A percentile compares a stretch with the other conserved stretches of the same genome.
Evolutionary conservation across 92 coral and sea anemone genomes (phyloP).

Genomic region (Zoanthus sociatus): DNA sequence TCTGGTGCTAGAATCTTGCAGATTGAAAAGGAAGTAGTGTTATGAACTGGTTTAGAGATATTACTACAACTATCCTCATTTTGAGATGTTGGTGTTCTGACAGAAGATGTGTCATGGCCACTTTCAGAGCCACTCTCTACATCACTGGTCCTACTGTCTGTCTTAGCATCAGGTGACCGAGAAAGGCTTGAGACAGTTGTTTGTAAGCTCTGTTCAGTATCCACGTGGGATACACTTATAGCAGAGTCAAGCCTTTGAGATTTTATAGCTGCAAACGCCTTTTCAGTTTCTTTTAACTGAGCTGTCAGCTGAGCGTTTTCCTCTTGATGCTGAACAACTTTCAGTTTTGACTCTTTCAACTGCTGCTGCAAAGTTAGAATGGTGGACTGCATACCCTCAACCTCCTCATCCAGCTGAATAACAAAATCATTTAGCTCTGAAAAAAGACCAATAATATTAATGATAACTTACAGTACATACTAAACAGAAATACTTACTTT

Average conservation of each 20-base stretch:
- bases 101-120: conserved; percentile 15
- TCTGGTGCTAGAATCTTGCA: conserved; percentile 79
- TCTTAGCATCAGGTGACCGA: conserved; percentile 21
- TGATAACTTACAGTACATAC: neutral
- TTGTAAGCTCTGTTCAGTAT: conserved; percentile 50
- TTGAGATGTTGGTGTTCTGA: conserved; percentile 19
- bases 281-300: conserved; percentile 64
- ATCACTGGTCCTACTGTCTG: conserved; percentile 28
- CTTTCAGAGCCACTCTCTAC: conserved; percentile 41
- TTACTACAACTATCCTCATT: conserved; percentile 40
- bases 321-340: conserved; percentile 68
- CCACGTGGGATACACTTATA: conserved; percentile 39
- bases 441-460: neutral
- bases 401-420: conserved; percentile 97
- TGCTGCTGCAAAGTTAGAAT: conserved; percentile 97
- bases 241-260: conserved; percentile 57
- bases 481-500: no score
- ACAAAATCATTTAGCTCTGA: conserved; percentile 98
- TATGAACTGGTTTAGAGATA: conserved; percentile 26
- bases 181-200: neutral
- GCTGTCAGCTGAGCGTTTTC: conserved; percentile 55
- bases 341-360: conserved; percentile 85
- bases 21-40: conserved; percentile 79
- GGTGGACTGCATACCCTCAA: conserved; percentile 99
- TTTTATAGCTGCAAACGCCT: conserved; percentile 64